phyloP scores from a whole-genome alignment of 2,113 vertebrate genomes.

The Nothobranchius furzeri region DNA sequence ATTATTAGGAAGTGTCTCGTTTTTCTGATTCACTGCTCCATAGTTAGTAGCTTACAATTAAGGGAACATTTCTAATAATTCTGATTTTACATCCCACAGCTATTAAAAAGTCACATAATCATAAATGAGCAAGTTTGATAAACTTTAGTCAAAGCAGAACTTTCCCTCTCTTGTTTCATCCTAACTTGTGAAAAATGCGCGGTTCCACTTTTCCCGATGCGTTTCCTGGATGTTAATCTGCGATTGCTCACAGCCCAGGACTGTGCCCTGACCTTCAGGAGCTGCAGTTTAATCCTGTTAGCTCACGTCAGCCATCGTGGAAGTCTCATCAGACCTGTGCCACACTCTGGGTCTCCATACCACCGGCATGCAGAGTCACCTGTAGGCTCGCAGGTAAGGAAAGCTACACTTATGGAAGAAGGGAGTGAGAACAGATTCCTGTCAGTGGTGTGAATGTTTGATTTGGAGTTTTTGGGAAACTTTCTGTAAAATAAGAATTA shows the following conservation, averaged over 20 bases:
- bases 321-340: constrained; percentile 52
- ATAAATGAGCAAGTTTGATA: too few relatives aligned
- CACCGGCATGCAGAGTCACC: constrained; percentile 62
- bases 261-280: constrained; percentile 67
- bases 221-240: constrained; percentile 52
- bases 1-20: too few relatives aligned
- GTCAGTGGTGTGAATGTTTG: neutral
- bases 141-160: too few relatives aligned
- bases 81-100: too few relatives aligned
- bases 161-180: too few relatives aligned
- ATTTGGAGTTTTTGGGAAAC: neutral
- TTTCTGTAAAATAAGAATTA: neutral
- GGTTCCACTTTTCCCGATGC: neutral
- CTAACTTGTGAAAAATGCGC: neutral
- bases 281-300: constrained; percentile 68
- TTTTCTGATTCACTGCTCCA: too few relatives aligned
- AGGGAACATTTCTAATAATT: too few relatives aligned
- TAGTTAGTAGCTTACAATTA: too few relatives aligned
- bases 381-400: constrained; percentile 75
- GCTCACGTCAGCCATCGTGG: constrained; percentile 22
- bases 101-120: too few relatives aligned
- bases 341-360: constrained; percentile 41
- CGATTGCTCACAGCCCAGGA: constrained; percentile 36
- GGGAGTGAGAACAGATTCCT: too few relatives aligned
- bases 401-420: neutral